Base-by-base conservation (phyloP, 2,113 vertebrate genomes). In the Apteryx mantelli region DNA sequence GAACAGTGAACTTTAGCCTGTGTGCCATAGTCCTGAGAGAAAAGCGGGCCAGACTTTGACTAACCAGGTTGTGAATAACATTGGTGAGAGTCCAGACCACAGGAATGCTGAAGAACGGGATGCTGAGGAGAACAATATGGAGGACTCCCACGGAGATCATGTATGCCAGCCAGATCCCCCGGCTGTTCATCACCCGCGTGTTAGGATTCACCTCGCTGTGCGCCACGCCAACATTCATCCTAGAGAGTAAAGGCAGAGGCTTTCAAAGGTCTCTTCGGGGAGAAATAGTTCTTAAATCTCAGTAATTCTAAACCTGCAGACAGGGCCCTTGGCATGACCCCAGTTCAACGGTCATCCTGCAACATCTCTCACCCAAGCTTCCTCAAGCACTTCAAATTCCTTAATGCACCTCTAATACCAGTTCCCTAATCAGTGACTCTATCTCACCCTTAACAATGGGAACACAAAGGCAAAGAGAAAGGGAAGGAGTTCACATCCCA, bases 151-250 rank as follows among this genome's bases (percentile, higher is more conserved):
- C 99, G 26, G 99, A 98, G 92, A 99, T 98, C 87, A 98, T 92
- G 81, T 99, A 99, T 6, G 99, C 99, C 95, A 99, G 98, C 99
- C 99, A 99, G 86, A 99, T 99, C 42, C 99, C 99, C 46, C 99
- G 98, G 96, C 99, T 99, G 97, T 99, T 99, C 99, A 99, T 99
- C 96, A 99, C 99, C 97, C 99, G 97, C 0, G 99, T 99, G 98
- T 99, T 99, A 97, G 99, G 99, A 97, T 99, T 99, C 94, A 99
- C 99, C 98, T 99, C 99, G 50, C 99, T 99, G 98, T 99, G 99
- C 83, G 99, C 99, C 83, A 99, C 99, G 83, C 99, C 99, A 89
- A 99, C 99, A 79, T 99, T 99, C 99, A 99, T 99, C 98, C 98
- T 97, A 16, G 42, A 28, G 3, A 12, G 38, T 17, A 76, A 26